These are phyloP conservation scores for Thymelicus lineola DNA, from an alignment of 2,888 invertebrate genomes.

Conservation along the genomic window DNA sequence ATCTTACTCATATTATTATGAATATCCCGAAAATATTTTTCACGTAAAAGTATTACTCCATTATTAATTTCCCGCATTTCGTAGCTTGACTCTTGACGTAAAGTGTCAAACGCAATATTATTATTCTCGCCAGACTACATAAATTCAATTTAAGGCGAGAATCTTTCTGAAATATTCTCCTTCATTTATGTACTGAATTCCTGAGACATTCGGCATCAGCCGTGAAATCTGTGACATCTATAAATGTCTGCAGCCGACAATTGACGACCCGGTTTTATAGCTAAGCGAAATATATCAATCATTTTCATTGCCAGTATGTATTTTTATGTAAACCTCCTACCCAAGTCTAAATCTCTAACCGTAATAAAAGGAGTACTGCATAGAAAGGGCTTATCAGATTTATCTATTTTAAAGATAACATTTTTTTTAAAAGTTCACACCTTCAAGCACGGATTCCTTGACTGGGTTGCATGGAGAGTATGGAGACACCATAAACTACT, in stretches of 20 bases:
- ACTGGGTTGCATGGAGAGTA: too few relatives aligned
- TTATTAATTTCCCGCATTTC: constrained; percentile 7
- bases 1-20: too few relatives aligned
- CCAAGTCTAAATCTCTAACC: too few relatives aligned
- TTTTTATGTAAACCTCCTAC: not conserved
- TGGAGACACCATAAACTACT: too few relatives aligned
- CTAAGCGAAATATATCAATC: constrained; percentile 35
- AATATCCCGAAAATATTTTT: too few relatives aligned
- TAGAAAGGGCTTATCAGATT: too few relatives aligned
- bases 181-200: constrained; percentile 23
- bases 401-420: too few relatives aligned
- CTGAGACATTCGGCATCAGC: constrained; percentile 20
- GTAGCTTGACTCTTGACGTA: not conserved
- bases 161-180: constrained; percentile 22
- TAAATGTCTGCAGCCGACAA: constrained; percentile 30
- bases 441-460: too few relatives aligned
- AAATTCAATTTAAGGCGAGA: constrained; percentile 19
- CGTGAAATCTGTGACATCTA: constrained; percentile 31
- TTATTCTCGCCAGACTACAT: constrained; percentile 23
- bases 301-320: constrained; percentile 14
- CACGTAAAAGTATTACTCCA: not conserved
- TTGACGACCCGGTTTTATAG: constrained; percentile 24
- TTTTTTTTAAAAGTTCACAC: too few relatives aligned
- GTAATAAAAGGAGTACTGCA: too few relatives aligned
- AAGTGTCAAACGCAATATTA: constrained; percentile 13